phyloP scores from a whole-genome alignment of 2,888 invertebrate species.

The Megalurothrips usitatus region DNA sequence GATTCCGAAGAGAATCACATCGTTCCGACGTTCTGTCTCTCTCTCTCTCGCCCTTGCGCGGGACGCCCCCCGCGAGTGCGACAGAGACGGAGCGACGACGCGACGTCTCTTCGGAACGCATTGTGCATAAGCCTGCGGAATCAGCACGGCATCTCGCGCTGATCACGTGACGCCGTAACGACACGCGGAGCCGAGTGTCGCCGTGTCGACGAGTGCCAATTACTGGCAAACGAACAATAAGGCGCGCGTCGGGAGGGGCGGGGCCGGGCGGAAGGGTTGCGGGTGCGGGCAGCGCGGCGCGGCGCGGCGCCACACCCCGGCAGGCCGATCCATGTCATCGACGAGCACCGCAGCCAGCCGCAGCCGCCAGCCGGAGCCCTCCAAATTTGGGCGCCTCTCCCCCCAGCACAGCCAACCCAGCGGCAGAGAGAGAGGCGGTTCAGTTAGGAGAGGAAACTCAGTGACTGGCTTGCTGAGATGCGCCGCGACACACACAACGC shows the following conservation, averaged over 20 bases:
- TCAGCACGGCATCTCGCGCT: background rate
- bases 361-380: too few relatives aligned
- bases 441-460: background rate
- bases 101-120: too few relatives aligned
- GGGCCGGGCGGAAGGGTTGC: background rate
- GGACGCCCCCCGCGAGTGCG: background rate
- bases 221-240: constrained; percentile 19
- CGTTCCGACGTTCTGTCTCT: too few relatives aligned
- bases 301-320: background rate
- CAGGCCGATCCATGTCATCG: background rate
- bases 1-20: too few relatives aligned
- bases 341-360: too few relatives aligned
- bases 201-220: constrained; percentile 13
- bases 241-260: background rate
- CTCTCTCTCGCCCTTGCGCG: background rate
- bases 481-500: background rate
- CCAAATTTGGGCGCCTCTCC: too few relatives aligned
- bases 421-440: too few relatives aligned
- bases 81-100: background rate
- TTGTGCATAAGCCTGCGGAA: background rate
- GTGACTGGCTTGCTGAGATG: background rate
- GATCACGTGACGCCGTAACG: background rate
- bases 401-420: too few relatives aligned
- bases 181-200: background rate
- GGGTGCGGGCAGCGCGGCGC: background rate